Percentiles rank a stretch among this genome's conserved stretches.
Conservation (phyloP, 2,797 vertebrate species). For the Propithecus deckenii region DNA sequence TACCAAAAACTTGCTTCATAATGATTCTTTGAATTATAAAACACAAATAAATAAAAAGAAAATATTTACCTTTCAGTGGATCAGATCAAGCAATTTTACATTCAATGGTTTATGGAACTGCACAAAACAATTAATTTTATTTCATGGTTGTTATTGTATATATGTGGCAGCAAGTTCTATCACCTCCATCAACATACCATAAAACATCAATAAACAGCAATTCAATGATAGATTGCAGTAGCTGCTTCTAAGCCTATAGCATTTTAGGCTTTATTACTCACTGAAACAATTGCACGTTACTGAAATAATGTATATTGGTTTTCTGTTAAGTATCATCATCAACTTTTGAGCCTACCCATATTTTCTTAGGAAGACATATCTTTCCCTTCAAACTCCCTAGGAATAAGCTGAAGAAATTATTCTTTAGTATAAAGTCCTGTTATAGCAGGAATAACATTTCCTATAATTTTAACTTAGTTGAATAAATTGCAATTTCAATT, state of each 20-base stretch:
- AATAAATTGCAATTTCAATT: slow-evolving; percentile 57
- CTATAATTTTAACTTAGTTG: slow-evolving; percentile 18
- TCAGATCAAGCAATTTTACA: not conserved
- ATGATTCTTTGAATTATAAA: not conserved
- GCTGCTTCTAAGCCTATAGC: not conserved
- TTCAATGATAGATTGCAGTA: not conserved
- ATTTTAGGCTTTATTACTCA: not conserved
- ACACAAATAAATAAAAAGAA: not conserved
- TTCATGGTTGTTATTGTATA: not conserved
- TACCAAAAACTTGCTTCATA: not conserved
- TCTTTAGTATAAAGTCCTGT: slow-evolving; percentile 15
- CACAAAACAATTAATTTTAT: not conserved
- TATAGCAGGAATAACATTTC: not conserved
- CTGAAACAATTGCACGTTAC: not conserved
- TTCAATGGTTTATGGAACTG: not conserved
- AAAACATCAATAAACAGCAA: not conserved
- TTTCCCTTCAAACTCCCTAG: not conserved
- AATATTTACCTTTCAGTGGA: not conserved
- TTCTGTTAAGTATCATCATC: not conserved
- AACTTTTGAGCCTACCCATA: not conserved
- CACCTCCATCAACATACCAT: not conserved
- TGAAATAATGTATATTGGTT: not conserved
- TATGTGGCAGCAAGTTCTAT: not conserved
- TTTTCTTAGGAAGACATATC: not conserved
- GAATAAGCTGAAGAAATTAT: not conserved